Evolutionary conservation across 2,888 invertebrate species (phyloP).

Genomic region (Lochmaea capreae): DNA sequence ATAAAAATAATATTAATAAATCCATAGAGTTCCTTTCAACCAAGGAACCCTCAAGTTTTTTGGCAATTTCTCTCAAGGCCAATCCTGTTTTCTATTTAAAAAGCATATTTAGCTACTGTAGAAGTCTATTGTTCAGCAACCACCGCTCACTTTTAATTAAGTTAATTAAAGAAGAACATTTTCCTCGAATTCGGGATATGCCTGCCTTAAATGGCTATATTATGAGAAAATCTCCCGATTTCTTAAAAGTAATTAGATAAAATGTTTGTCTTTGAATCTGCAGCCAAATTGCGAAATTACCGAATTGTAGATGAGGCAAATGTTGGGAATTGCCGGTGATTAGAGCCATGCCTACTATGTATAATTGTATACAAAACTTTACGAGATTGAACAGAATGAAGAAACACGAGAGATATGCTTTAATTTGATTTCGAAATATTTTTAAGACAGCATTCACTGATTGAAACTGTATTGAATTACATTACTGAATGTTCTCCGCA

Average conservation of each 20-base stretch:
- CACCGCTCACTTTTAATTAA: constrained; percentile 45
- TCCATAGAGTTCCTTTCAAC: too few species aligned
- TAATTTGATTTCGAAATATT: constrained; percentile 14
- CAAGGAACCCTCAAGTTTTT: too few species aligned
- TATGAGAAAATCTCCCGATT: constrained; percentile 47
- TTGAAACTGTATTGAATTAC: background rate
- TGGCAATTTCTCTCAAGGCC: constrained; percentile 9
- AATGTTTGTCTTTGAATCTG: constrained; percentile 43
- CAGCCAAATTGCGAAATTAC: constrained; percentile 40
- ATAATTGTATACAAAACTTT: constrained; percentile 32
- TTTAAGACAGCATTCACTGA: background rate
- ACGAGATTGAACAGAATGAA: constrained; percentile 4
- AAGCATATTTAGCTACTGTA: constrained; percentile 40
- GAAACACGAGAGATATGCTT: constrained; percentile 5
- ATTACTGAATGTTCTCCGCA: background rate
- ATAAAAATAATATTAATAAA: too few species aligned
- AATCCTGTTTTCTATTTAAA: constrained; percentile 37
- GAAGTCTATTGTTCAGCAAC: constrained; percentile 42
- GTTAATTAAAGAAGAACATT: constrained; percentile 44
- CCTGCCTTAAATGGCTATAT: constrained; percentile 41
- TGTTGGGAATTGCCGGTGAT: constrained; percentile 39
- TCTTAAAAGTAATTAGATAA: constrained; percentile 46
- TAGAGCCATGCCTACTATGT: constrained; percentile 20
- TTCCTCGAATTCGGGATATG: constrained; percentile 41
- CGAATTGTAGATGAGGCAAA: constrained; percentile 35